Base-by-base conservation (phyloP, 2,113 vertebrate genomes). In the Rhinichthys klamathensis region DNA sequence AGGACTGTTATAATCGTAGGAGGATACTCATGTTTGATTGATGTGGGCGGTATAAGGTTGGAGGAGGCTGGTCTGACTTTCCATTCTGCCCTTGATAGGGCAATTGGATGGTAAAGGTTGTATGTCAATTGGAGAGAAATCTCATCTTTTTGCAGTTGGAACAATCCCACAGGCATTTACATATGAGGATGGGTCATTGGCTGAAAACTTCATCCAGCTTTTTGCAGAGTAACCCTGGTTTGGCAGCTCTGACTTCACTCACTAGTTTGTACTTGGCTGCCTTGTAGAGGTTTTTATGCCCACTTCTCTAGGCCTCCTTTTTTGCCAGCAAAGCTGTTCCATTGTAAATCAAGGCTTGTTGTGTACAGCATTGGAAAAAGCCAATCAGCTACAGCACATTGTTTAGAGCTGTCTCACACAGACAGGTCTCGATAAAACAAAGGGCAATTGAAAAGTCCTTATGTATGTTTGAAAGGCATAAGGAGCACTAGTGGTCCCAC, bases 291-390 rank as follows among this genome's bases (percentile, higher is more conserved):
- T 51, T 69, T 80, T 69, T 51, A 67, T 81, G 61, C 80, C 63
- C 80, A 76, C 49, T 51, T 69, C 61, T 32, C 61, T 35, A 49
- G 27, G n/a, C 60, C 78, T 80, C 5, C 10, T 10, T 44, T 80
- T 65, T 80, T 80, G 61, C 79, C 61, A 69, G 79, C 79, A 51
- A 81, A 65, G 41, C 60, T 69, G 44, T 69, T 69, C 27, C 27
- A 63, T 80, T 44, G 77, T 80, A 80, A 80, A 80, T 80, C 77
- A 80, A 80, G 58, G 38, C 77, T 80, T 44, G 56, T 41, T 60
- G 11, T 79, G 12, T 60, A 38, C 6, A 5, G 12, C 13, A 3
- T 10, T 16, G 76, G 23, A 74, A 74, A 38, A 79, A 79, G 23
- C 76, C 76, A 79, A 61, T 79, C 76, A 80, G 56, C 56, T 61